Evolutionary conservation across 2,888 invertebrate genomes (phyloP).

Genomic region (Metacarcinus magister): DNA sequence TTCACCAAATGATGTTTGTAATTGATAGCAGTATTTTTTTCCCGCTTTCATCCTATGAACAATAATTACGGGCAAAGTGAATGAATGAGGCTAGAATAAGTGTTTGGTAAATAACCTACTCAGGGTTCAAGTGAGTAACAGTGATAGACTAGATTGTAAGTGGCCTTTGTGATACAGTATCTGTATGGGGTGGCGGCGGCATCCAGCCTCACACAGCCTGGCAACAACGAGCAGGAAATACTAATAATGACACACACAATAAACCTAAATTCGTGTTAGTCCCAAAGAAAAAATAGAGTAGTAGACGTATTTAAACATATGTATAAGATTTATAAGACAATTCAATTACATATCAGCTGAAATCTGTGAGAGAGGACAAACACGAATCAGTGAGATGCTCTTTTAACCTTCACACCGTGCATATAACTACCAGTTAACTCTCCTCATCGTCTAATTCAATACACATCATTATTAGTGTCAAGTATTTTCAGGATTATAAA

Average conservation of each 20-base stretch:
- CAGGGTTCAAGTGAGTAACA: slow-evolving; percentile 36
- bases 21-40: background rate
- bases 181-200: slow-evolving; percentile 21
- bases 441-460: background rate
- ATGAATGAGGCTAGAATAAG: slow-evolving; percentile 33
- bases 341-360: no score
- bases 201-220: background rate
- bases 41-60: background rate
- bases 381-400: no score
- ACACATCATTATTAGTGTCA: background rate
- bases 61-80: background rate
- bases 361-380: no score
- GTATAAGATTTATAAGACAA: no score
- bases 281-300: background rate
- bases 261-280: background rate
- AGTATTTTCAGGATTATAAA: background rate
- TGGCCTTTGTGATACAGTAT: slow-evolving; percentile 40
- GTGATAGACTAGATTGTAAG: background rate
- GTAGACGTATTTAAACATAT: no score
- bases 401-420: no score
- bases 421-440: background rate
- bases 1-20: background rate
- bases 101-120: slow-evolving; percentile 51
- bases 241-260: background rate
- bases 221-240: background rate